Evolutionary conservation across 1,140 invertebrate genomes (phyloP).

Genomic region (Caenorhabditis briggsae): DNA sequence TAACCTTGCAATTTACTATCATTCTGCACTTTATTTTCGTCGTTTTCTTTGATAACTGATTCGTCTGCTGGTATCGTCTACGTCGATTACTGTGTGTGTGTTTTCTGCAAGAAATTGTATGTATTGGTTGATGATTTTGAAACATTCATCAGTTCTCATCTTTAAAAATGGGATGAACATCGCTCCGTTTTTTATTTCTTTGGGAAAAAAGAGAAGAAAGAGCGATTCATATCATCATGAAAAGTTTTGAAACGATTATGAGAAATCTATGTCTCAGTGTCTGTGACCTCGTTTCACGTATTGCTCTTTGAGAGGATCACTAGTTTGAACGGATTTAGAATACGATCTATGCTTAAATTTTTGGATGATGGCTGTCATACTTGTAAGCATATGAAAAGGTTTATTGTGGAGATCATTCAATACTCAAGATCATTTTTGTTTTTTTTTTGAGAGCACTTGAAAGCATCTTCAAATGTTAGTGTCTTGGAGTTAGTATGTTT

Average conservation of each 20-base stretch:
- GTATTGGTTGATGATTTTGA: background rate
- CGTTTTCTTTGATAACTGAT: conserved; percentile 5
- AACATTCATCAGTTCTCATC: background rate
- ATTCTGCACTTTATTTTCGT: background rate
- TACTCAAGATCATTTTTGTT: background rate
- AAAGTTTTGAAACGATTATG: too few relatives aligned
- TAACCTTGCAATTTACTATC: background rate
- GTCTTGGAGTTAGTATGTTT: too few relatives aligned
- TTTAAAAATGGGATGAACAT: too few relatives aligned
- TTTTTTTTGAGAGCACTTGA: too few relatives aligned
- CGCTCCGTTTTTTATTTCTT: too few relatives aligned
- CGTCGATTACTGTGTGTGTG: conserved; percentile 7
- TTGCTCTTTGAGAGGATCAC: background rate
- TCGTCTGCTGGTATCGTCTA: background rate
- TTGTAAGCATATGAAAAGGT: background rate
- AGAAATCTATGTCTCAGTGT: background rate
- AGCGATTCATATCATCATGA: too few relatives aligned
- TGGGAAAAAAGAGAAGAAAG: too few relatives aligned
- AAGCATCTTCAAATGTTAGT: too few relatives aligned
- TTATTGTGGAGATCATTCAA: background rate
- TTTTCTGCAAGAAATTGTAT: background rate
- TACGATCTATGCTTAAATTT: too few relatives aligned
- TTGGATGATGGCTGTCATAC: too few relatives aligned
- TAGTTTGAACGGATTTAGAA: too few relatives aligned
- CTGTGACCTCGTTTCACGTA: background rate